Percentiles rank a stretch among this genome's conserved stretches.
Conservation (phyloP, 2,888 invertebrate species). For the Sympetrum striolatum region DNA sequence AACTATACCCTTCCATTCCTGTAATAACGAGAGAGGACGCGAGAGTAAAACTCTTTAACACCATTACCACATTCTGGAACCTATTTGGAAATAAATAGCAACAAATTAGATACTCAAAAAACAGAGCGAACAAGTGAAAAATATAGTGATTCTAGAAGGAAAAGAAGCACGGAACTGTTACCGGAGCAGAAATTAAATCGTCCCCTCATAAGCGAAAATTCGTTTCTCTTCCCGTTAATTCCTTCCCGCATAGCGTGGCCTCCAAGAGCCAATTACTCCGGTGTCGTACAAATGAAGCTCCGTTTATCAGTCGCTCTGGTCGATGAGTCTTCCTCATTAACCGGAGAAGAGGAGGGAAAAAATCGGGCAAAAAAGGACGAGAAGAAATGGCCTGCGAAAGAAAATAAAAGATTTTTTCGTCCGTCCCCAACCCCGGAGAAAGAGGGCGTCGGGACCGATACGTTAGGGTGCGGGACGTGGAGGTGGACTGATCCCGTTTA, state of each 20-base stretch:
- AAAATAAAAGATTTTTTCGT: neutral
- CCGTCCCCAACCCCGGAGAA: neutral
- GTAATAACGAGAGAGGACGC: too few relatives aligned
- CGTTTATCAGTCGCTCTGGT: neutral
- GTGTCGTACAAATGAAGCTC: slow-evolving; percentile 13
- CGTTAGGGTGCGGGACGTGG: neutral
- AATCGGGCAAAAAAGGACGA: neutral
- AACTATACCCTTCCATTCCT: too few relatives aligned
- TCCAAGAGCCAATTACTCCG: slow-evolving; percentile 9
- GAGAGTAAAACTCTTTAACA: too few relatives aligned
- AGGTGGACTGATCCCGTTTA: neutral
- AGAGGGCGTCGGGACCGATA: neutral
- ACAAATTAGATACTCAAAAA: neutral
- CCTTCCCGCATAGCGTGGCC: neutral
- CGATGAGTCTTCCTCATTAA: slow-evolving; percentile 21
- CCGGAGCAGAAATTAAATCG: neutral
- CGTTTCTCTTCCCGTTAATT: neutral
- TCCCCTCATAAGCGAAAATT: neutral
- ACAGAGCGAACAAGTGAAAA: neutral
- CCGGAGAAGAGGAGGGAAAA: neutral
- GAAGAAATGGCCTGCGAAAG: neutral
- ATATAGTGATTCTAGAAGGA: neutral
- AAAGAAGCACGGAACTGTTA: neutral
- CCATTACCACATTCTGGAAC: too few relatives aligned
- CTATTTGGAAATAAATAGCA: too few relatives aligned